phyloP scores from a whole-genome alignment of 2,888 invertebrate genomes.

The Mythimna vitellina region DNA sequence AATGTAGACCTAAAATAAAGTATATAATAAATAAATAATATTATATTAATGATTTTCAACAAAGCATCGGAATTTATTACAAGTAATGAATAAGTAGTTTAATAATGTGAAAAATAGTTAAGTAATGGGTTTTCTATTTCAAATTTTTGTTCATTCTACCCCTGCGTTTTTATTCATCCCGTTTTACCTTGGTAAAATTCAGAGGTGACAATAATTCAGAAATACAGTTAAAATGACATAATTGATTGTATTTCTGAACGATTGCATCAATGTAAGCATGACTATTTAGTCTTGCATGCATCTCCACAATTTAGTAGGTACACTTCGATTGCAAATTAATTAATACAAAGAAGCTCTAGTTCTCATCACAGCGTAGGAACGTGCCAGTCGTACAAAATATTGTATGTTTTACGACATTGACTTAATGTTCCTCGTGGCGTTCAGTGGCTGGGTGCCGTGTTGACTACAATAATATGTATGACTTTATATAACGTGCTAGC shows the following conservation, averaged over 20 bases:
- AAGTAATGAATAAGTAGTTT: too few relatives aligned
- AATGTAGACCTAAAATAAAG: too few relatives aligned
- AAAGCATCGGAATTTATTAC: too few relatives aligned
- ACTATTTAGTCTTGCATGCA: too few relatives aligned
- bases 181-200: background rate
- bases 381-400: background rate
- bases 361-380: background rate
- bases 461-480: background rate
- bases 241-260: background rate
- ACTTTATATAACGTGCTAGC: background rate
- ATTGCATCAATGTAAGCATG: background rate
- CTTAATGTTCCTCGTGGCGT: constrained; percentile 18
- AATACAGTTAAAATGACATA: too few relatives aligned
- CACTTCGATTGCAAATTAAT: background rate
- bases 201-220: too few relatives aligned
- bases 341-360: background rate
- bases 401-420: constrained; percentile 21
- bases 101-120: too few relatives aligned
- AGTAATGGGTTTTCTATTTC: too few relatives aligned
- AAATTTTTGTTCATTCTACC: too few relatives aligned
- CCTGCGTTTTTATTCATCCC: too few relatives aligned
- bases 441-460: constrained; percentile 10
- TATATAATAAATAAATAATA: too few relatives aligned
- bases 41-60: too few relatives aligned
- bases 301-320: background rate